Evolutionary conservation across 1,140 invertebrate species (phyloP).

Genomic region (Oscheius sp.): DNA sequence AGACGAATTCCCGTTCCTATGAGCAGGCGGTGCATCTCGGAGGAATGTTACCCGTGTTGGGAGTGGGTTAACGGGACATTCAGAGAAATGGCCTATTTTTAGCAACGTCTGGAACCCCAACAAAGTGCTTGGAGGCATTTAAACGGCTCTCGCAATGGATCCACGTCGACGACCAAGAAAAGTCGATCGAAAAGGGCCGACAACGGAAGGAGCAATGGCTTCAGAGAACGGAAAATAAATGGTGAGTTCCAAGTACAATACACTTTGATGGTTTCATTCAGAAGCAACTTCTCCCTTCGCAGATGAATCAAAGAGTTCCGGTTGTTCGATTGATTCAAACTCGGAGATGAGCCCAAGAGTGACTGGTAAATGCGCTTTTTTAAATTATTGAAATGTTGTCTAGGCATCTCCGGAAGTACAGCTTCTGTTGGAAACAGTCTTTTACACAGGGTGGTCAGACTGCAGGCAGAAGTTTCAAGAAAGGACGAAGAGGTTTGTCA

Average conservation of each 20-base stretch:
- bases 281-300: neutral
- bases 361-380: neutral
- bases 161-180: neutral
- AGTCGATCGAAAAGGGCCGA: neutral
- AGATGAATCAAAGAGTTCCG: neutral
- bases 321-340: neutral
- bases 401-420: neutral
- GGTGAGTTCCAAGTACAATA: neutral
- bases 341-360: neutral
- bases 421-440: constrained; percentile 8
- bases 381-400: neutral
- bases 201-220: neutral
- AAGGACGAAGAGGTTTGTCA: neutral
- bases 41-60: neutral
- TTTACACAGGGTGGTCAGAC: constrained; percentile 7
- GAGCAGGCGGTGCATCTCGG: neutral
- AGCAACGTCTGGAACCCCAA: neutral
- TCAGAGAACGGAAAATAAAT: neutral
- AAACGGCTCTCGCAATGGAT: neutral
- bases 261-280: no score
- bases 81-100: neutral
- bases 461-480: neutral
- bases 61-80: neutral
- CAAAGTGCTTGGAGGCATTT: no score
- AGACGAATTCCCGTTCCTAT: neutral